Percentiles rank a stretch among this genome's conserved stretches.
These are phyloP conservation scores for Gymnocephalus cernua DNA, from an alignment of 2,113 vertebrate species.

Conservation along the genomic window DNA sequence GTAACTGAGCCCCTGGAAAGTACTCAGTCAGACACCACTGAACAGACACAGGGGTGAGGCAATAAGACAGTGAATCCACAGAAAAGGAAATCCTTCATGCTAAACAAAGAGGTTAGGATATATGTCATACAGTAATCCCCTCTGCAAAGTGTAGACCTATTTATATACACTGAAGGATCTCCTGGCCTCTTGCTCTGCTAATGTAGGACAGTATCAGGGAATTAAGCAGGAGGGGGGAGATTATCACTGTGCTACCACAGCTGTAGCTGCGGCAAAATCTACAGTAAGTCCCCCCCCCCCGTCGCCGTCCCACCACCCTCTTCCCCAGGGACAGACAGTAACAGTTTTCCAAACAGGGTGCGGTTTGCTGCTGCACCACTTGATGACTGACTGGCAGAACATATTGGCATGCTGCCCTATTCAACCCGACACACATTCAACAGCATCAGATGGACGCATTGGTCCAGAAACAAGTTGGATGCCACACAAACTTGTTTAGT, in stretches of 20 bases:
- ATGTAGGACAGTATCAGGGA: slow-evolving; percentile 83
- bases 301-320: slow-evolving; percentile 28
- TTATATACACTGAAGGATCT: slow-evolving; percentile 72
- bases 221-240: slow-evolving; percentile 74
- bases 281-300: slow-evolving; percentile 61
- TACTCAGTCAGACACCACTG: slow-evolving; percentile 39
- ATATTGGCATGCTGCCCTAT: slow-evolving; percentile 35
- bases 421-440: slow-evolving; percentile 62
- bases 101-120: slow-evolving; percentile 53
- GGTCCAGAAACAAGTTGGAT: slow-evolving; percentile 38
- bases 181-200: slow-evolving; percentile 74
- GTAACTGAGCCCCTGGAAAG: slow-evolving; percentile 57
- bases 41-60: slow-evolving; percentile 24
- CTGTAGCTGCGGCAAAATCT: slow-evolving; percentile 69
- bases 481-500: slow-evolving; percentile 24
- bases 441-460: slow-evolving; percentile 45
- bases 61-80: slow-evolving; percentile 22
- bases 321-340: slow-evolving; percentile 54
- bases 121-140: slow-evolving; percentile 66
- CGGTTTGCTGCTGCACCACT: slow-evolving; percentile 43
- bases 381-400: slow-evolving; percentile 51
- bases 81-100: slow-evolving; percentile 25
- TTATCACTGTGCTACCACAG: slow-evolving; percentile 72
- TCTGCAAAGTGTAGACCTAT: slow-evolving; percentile 70
- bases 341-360: slow-evolving; percentile 61